Base-by-base conservation (phyloP, 2,797 vertebrate species). In the Epinephelus coioides region DNA sequence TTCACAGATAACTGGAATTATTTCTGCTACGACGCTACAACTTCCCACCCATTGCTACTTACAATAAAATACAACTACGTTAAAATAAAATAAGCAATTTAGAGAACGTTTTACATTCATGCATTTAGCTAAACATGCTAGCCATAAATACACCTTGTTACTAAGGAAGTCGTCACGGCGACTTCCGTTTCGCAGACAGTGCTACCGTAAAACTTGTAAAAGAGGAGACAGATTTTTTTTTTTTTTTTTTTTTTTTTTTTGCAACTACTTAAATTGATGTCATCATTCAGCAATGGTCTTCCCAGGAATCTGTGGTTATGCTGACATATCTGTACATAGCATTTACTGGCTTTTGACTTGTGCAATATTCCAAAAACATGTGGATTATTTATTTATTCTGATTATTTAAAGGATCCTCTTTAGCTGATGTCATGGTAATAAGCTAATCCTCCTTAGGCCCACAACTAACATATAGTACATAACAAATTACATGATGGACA, bases 111-210 rank as follows among this genome's bases (percentile, higher is more conserved):
- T 19, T 3, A 1, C 1, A 46, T 14, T 1, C 3, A 1, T 14
- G 3, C 4, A 3, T 21, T 67, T 54, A 30, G 54, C 27, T 18
- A 47, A 44, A 65, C 23, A 69, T 49, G 56, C 25, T 51, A 74
- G 3, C 8, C 4, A 30, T 7, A 19, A 2, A 25, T 12, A 72
- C 21, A 49, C 2, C 25, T 51, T 10, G 93, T 95, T 92, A 14
- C 86, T 23, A 94, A 92, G 93, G 94, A 94, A 93, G 88, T 77
- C 68, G 73, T 85, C 73, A 69, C 1, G 0, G 1, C 23, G 2
- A 87, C 89, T 91, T 94, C 93, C 91, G 92, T 44, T 88, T 62
- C n/a, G 4, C 66, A 1, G 27, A 47, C 4, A 10, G 0, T 1
- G 23, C 4, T 88, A 84, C 83, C 91, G 85, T 94, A 93, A 90